Evolutionary conservation across 2,797 vertebrate genomes (phyloP).

Genomic region (Typhlichthys subterraneus): DNA sequence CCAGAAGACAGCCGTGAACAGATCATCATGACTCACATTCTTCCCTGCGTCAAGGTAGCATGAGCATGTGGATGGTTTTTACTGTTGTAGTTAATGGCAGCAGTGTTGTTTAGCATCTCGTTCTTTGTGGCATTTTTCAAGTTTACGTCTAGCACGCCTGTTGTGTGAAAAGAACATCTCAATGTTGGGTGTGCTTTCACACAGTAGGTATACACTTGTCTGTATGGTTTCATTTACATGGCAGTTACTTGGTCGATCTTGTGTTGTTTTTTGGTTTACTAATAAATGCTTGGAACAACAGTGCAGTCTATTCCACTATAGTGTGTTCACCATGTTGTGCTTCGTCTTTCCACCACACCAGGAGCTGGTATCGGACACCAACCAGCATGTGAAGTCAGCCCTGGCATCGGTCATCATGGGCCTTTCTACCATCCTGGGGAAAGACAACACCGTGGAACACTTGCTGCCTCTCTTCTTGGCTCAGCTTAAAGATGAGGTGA

Average conservation of each 20-base stretch:
- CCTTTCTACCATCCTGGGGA: conserved; percentile 86
- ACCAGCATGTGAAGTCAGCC: conserved; percentile 89
- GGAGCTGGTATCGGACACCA: conserved; percentile 88
- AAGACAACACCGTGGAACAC: conserved; percentile 88
- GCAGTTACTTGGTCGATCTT: not conserved
- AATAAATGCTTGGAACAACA: not conserved
- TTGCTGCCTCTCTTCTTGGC: conserved; percentile 87
- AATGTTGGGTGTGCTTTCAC: conserved; percentile 22
- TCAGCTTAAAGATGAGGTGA: conserved; percentile 89
- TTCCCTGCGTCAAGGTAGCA: conserved; percentile 87
- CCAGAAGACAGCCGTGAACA: conserved; percentile 85
- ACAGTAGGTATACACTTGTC: conserved; percentile 67
- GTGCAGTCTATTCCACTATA: too few relatives aligned
- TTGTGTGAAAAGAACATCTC: not conserved
- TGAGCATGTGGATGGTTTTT: not conserved
- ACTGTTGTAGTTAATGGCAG: not conserved
- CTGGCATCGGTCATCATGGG: conserved; percentile 89
- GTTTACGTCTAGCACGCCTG: not conserved
- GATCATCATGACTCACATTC: conserved; percentile 87
- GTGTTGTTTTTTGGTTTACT: not conserved
- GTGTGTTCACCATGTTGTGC: not conserved
- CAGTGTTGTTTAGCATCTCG: conserved; percentile 5
- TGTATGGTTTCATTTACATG: not conserved
- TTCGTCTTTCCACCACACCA: conserved; percentile 45
- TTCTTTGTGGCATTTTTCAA: conserved; percentile 9